phyloP scores from a whole-genome alignment of 2,113 vertebrate species.

The Cacatua alba region DNA sequence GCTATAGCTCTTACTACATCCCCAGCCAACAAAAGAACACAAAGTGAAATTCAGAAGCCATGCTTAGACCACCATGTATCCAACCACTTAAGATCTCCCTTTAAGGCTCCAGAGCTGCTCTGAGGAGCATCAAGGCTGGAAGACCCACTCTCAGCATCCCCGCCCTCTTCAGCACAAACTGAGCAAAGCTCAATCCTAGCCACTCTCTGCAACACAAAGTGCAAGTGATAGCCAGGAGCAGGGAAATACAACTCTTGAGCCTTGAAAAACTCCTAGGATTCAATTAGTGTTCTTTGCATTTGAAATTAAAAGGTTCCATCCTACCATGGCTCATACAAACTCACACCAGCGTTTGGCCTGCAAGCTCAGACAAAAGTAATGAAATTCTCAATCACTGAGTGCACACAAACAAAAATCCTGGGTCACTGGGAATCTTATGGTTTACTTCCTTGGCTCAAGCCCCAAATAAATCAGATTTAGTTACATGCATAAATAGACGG shows the following conservation, averaged over 20 bases:
- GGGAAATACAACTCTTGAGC: background rate
- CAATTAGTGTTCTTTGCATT: background rate
- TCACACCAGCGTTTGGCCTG: background rate
- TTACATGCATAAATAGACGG: slow-evolving; percentile 61
- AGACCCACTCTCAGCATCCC: background rate
- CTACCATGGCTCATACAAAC: background rate
- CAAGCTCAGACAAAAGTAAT: background rate
- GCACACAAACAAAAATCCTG: background rate
- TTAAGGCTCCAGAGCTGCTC: background rate
- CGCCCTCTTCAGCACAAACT: background rate
- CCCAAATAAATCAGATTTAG: slow-evolving; percentile 63
- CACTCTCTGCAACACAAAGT: background rate
- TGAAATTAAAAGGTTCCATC: background rate
- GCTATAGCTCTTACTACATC: background rate
- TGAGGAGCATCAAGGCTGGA: background rate
- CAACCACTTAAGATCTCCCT: background rate
- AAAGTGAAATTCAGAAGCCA: background rate
- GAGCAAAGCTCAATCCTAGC: background rate
- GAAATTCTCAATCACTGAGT: background rate
- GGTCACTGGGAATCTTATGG: slow-evolving; percentile 21
- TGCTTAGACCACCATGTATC: background rate
- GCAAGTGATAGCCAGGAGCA: background rate
- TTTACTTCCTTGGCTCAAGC: slow-evolving; percentile 58
- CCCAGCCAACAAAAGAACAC: background rate
- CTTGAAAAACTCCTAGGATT: background rate